Evolutionary conservation across 2,113 vertebrate species (phyloP), one percentile per base, ranked within the genome.

Genomic region (Microcebus griseorufus): DNA sequence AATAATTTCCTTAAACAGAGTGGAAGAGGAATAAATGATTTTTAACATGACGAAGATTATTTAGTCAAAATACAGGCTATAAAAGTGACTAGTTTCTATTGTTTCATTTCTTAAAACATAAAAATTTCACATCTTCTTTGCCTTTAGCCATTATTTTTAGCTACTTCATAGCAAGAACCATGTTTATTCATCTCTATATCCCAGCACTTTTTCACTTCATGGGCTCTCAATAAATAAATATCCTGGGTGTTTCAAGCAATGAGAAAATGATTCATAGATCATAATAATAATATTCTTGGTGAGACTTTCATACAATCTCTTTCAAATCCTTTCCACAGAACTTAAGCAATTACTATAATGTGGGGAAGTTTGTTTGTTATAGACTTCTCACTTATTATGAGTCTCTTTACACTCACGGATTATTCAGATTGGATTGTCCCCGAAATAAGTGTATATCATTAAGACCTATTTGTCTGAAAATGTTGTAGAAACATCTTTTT

Each of bases 1-100:
- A 92, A 90, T 32, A 39, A 69, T 53, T 96, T 69, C 22, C 53
- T 88, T 79, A 42, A 92, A 25, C 29, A 88, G 90, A 93, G 20
- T n/a, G 29, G 29, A 45, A 64, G 25, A 45, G 20, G 10, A 65
- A 90, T 48, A 32, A 65, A 69, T 79, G n/a, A n/a, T 58, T 62
- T 93, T 86, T 70, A 86, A 81, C 45, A 14, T 72, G 23, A 13
- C 16, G 78, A 87, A 78, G 4, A 81, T 58, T 78, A 64, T 62
- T 96, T 88, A 55, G 69, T 75, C 17, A 75, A 92, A 88, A 78
- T 0, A 69, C 1, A 90, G 3, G 83, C 1, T 73, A 64, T 39
- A 75, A 78, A 86, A 93, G 11, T 69, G 25, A 20, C 65, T 42
- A 60, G 32, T 13, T 53, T 88, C 25, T 45, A 29, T 79, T 88